A percentile compares a stretch with the other conserved stretches of the same genome.
Conservation (phyloP, 2,113 vertebrate species). For the Tiliqua scincoides region DNA sequence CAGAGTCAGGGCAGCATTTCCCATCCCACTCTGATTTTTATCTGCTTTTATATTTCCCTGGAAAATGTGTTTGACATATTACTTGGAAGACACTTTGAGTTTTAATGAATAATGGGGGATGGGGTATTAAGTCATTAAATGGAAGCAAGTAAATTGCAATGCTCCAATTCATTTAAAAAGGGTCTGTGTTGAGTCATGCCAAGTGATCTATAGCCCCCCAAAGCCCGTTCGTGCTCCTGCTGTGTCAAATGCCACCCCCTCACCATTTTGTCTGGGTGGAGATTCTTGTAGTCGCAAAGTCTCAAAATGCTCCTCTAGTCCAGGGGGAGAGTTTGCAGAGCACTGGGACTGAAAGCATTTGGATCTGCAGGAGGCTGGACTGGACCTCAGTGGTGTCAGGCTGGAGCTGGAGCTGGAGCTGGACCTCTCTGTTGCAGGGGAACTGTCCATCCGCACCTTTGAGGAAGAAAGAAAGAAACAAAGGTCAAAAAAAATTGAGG, state of each 20-base stretch:
- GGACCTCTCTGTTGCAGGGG: not conserved
- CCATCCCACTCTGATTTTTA: no score
- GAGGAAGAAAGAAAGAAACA: not conserved
- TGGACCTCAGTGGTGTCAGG: no score
- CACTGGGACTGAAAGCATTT: not conserved
- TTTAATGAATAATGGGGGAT: no score
- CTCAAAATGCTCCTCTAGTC: not conserved
- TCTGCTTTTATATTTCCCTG: no score
- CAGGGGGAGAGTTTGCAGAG: not conserved
- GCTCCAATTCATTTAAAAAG: not conserved
- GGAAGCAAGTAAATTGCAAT: no score
- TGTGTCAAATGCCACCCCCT: not conserved
- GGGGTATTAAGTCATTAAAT: no score
- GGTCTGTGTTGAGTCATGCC: not conserved
- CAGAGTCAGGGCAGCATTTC: no score
- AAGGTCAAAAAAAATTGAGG: no score
- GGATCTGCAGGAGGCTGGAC: accelerated
- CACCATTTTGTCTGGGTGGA: not conserved
- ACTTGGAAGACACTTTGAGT: no score
- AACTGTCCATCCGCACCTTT: not conserved
- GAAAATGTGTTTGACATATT: no score
- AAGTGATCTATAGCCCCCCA: not conserved
- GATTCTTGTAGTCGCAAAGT: not conserved
- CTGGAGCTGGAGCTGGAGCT: accelerated
- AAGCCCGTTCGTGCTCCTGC: no score